Conservation (phyloP, 2,797 vertebrate genomes). For the Lophius americanus region DNA sequence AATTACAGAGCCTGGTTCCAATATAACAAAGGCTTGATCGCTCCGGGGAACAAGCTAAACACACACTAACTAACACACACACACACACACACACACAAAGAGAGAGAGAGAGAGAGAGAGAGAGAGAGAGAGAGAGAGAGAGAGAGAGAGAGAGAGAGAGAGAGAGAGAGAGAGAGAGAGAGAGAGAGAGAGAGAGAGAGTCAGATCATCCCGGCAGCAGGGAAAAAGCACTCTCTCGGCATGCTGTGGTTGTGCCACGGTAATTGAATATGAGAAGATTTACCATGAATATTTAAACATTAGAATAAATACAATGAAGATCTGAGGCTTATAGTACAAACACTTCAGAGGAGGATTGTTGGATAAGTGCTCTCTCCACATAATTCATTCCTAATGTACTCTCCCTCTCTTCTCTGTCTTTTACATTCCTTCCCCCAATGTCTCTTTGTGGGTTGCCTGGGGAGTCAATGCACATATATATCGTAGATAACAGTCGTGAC, state of each 20-base stretch:
- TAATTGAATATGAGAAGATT: constrained; percentile 90
- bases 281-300: constrained; percentile 90
- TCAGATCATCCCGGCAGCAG: constrained; percentile 71
- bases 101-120: constrained; percentile 2
- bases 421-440: constrained; percentile 33
- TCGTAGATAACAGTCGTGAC: constrained; percentile 40
- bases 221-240: constrained; percentile 74
- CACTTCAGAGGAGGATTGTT: constrained; percentile 77
- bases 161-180: background rate
- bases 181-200: constrained; percentile 14
- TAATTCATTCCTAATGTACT: constrained; percentile 80
- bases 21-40: constrained; percentile 87
- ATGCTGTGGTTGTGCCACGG: constrained; percentile 76
- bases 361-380: constrained; percentile 79
- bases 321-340: constrained; percentile 79
- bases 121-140: background rate
- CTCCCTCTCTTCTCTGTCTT: constrained; percentile 47
- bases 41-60: constrained; percentile 80
- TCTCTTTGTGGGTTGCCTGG: constrained; percentile 50
- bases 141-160: too few relatives aligned
- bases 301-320: constrained; percentile 88
- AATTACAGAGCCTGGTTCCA: constrained; percentile 91
- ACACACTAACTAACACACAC: constrained; percentile 53
- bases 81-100: constrained; percentile 9
- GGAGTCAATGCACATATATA: constrained; percentile 41